Base-by-base conservation (phyloP, 2,797 vertebrate genomes). In the Pipistrellus pygmaeus region DNA sequence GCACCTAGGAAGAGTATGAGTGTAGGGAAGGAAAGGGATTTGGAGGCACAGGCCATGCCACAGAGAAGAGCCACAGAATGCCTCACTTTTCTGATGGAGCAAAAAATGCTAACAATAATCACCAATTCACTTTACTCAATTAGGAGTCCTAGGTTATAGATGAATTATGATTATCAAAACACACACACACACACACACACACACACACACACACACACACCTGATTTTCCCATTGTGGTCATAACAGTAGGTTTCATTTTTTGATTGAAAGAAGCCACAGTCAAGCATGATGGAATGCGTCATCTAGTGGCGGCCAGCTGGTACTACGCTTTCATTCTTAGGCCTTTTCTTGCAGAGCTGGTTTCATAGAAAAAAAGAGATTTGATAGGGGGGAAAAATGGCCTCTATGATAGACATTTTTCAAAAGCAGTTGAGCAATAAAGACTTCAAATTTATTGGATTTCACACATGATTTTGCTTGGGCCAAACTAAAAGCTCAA, bases 391-490 rank as follows among this genome's bases (percentile, higher is more conserved):
- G 44, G 44, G 3, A 2, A 9, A 35, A 85, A 72, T 96, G 86
- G 69, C 83, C 27, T 88, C 72, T 53, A 8, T 60, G 46, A 90
- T 17, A 90, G 66, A 80, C 53, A 71, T 88, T 95, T 96, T 95
- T 96, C 60, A 76, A 55, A 95, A 94, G 78, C 18, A 32, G 64
- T 62, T 95, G 87, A 94, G 94, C 76, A 92, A 87, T 55, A 89
- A 78, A 96, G 84, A 84, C 82, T 85, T 92, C 69, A 53, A 60
- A 85, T 78, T 94, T 94, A 80, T 68, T 73, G 71, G 57, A 73
- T 95, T 95, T 95, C 75, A 80, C 93, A 95, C 77, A 75, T 88
- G 82, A 96, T 85, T 96, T 91, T 93, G 13, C 85, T 80, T 85
- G 89, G 91, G 89, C 77, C 66, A 93, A 94, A 90, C 73, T 87